A percentile compares a stretch with the other conserved stretches of the same genome.
These are phyloP conservation scores for Pogonocichla stellata DNA, from an alignment of 2,113 vertebrate genomes.

Conservation along the genomic window DNA sequence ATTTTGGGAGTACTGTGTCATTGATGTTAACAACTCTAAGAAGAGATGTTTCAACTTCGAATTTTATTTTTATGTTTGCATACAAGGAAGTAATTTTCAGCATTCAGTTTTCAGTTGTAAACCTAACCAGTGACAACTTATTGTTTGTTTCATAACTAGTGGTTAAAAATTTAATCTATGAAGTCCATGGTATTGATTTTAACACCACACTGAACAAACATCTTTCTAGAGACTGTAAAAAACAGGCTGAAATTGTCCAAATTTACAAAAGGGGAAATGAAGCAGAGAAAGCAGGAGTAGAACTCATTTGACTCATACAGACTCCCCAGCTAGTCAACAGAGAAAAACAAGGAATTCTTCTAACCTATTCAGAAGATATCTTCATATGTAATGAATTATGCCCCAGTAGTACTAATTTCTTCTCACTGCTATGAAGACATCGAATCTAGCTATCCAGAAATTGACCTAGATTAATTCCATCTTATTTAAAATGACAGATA, in stretches of 20 bases:
- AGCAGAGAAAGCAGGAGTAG: not conserved
- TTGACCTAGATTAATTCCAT: not conserved
- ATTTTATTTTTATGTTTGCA: not conserved
- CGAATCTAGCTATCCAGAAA: not conserved
- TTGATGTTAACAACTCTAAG: not conserved
- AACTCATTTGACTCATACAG: not conserved
- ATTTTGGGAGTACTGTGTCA: not conserved
- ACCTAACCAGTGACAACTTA: not conserved
- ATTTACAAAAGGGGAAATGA: not conserved
- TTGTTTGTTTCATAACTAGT: not conserved
- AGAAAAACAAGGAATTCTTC: not conserved
- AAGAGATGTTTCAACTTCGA: not conserved
- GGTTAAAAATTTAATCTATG: not conserved
- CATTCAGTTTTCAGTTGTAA: not conserved
- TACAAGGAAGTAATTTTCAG: not conserved
- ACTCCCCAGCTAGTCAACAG: not conserved
- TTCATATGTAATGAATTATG: not conserved
- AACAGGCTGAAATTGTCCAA: not conserved
- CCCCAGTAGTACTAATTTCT: not conserved
- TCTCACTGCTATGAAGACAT: not conserved
- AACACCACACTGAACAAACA: not conserved
- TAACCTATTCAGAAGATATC: not conserved
- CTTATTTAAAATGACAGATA: not conserved
- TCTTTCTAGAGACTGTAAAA: not conserved
- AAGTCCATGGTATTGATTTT: not conserved